A percentile compares a stretch with the other conserved stretches of the same genome.
These are phyloP conservation scores for Elephantulus edwardii DNA, from an alignment of 2,113 vertebrate species.

Conservation along the genomic window DNA sequence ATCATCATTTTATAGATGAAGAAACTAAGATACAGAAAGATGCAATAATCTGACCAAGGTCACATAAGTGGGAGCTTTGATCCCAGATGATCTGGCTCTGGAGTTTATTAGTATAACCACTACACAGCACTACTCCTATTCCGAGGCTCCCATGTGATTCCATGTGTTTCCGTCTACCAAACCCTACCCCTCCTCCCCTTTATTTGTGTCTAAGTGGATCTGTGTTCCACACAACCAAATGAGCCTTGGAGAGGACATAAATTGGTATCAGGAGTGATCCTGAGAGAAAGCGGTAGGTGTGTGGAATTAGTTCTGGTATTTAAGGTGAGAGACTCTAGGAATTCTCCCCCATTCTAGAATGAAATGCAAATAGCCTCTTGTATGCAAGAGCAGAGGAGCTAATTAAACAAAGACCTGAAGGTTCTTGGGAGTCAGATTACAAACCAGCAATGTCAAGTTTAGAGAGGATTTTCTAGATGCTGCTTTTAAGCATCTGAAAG, in stretches of 20 bases:
- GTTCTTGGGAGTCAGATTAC: background rate
- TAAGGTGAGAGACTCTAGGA: background rate
- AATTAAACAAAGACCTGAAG: background rate
- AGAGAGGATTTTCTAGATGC: background rate
- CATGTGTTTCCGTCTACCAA: background rate
- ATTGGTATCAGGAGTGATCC: background rate
- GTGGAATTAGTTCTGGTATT: background rate
- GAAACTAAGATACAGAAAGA: background rate
- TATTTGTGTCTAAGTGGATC: background rate
- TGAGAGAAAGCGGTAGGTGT: background rate
- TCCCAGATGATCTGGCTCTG: background rate
- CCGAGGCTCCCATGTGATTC: background rate
- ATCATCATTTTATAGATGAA: background rate
- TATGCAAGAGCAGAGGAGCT: background rate
- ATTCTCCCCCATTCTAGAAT: background rate
- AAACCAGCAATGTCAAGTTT: background rate
- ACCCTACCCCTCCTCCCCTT: background rate
- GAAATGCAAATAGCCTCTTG: conserved; percentile 38
- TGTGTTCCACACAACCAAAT: background rate
- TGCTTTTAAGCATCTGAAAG: background rate
- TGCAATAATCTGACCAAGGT: background rate
- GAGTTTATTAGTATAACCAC: background rate
- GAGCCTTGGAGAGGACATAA: background rate
- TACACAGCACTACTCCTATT: background rate
- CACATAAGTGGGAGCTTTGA: background rate